Conservation (phyloP, 2,113 vertebrate species). For the Alaudala cheleensis region DNA sequence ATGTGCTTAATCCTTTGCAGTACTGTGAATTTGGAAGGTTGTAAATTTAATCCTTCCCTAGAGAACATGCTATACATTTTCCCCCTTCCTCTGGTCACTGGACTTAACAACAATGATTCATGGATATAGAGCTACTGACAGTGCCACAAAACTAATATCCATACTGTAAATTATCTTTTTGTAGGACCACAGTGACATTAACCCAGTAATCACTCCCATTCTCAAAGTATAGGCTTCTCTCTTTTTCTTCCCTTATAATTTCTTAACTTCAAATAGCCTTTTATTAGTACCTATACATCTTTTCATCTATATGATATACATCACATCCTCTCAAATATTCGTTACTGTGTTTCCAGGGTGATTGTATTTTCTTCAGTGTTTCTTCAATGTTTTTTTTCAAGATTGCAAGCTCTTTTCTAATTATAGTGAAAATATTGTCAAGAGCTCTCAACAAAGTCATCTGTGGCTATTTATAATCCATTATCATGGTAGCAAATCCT, state of each 20-base stretch:
- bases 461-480: background rate
- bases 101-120: background rate
- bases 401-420: background rate
- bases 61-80: background rate
- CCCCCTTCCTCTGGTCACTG: background rate
- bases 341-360: background rate
- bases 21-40: background rate
- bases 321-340: background rate
- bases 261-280: background rate
- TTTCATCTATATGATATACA: background rate
- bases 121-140: background rate
- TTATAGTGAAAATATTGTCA: background rate
- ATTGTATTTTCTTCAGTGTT: background rate
- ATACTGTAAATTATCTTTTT: background rate
- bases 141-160: background rate
- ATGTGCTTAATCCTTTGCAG: background rate
- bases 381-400: background rate
- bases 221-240: background rate
- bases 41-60: background rate
- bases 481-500: slow-evolving; percentile 24
- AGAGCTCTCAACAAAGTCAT: background rate
- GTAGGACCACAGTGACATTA: background rate
- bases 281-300: background rate
- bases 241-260: background rate
- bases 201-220: background rate